Base-by-base conservation (phyloP, 2,113 vertebrate species). In the Malurus melanocephalus region DNA sequence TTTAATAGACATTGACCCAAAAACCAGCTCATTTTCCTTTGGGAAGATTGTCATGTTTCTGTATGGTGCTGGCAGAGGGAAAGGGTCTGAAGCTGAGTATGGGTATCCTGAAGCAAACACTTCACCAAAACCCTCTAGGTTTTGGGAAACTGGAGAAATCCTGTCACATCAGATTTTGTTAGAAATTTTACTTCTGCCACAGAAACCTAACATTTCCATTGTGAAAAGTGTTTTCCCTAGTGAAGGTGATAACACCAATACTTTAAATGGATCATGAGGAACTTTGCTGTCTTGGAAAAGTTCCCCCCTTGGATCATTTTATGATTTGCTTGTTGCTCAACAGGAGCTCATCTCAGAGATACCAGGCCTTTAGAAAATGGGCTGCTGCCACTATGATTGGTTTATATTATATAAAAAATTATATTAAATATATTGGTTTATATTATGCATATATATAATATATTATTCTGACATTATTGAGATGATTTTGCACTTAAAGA, bases 291-390 rank as follows among this genome's bases (percentile, higher is more conserved):
- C 3, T 46, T 95, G 90, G 76, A 72, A 26, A 7, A 67, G 18
- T 67, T 91, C 43, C 12, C 28, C 26, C 20, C 21, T 33, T 74
- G 43, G 32, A n/a, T 66, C n/a, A 16, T 27, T 74, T 84, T 62
- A 7, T 20, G 46, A 57, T 61, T 91, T 74, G 4, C 74, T 86
- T 80, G 76, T 40, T 14, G 19, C 60, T 90, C 64, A 84, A 80
- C 11, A 22, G 71, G 62, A 85, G 6, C n/a, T 93, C 38, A 38
- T 90, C 19, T 33, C 6, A 8, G 65, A 87, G 80, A 91, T 66
- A 88, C 43, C 68, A 76, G 51, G 32, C 26, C 49, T 90, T 91
- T 77, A 48, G 67, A 84, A 93, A 95, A 85, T 55, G 64, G 73
- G 66, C 59, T 88, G 71, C 74, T 76, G 65, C 53, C 46, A 62